These are phyloP conservation scores for Sarcoramphus papa DNA, from an alignment of 2,797 vertebrate genomes.

Conservation along the genomic window DNA sequence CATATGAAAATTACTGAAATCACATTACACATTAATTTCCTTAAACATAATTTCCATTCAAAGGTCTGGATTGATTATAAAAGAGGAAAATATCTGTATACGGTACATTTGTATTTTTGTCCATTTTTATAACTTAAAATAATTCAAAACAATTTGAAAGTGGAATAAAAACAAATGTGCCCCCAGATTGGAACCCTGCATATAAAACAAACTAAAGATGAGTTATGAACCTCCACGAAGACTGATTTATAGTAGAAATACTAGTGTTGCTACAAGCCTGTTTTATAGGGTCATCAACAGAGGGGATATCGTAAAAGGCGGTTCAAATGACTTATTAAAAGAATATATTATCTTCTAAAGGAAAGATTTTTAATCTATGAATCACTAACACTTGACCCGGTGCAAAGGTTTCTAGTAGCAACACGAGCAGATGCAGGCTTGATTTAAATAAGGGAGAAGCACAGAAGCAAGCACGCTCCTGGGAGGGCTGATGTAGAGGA, in stretches of 20 bases:
- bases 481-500: neutral
- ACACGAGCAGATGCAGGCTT: neutral
- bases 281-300: neutral
- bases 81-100: neutral
- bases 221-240: neutral
- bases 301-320: neutral
- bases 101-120: neutral
- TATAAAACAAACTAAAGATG: neutral
- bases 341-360: neutral
- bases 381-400: neutral
- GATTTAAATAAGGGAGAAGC: neutral
- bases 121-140: neutral
- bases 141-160: conserved; percentile 17
- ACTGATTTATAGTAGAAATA: conserved; percentile 11
- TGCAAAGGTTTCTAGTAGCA: neutral
- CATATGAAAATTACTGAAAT: neutral
- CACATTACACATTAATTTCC: neutral
- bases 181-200: neutral
- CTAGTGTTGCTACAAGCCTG: neutral
- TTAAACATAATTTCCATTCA: neutral
- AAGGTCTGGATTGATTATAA: neutral
- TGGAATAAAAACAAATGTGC: neutral
- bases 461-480: neutral
- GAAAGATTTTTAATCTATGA: neutral
- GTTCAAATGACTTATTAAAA: neutral